phyloP scores from a whole-genome alignment of 2,797 vertebrate species.

The Rhabdomys pumilio region DNA sequence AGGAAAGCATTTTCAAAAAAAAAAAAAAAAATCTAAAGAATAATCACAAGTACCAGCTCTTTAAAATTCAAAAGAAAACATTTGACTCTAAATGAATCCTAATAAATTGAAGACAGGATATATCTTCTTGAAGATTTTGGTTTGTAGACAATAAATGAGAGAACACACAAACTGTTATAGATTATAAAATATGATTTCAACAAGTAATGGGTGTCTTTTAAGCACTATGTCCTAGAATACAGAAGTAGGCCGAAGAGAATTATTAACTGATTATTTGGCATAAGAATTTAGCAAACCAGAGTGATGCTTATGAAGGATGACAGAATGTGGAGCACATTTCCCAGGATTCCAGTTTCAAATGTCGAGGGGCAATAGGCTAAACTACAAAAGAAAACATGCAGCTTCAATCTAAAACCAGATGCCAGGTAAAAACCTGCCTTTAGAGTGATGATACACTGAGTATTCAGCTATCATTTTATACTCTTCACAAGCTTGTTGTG shows the following conservation, averaged over 20 bases:
- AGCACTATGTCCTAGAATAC: not conserved
- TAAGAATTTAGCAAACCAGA: not conserved
- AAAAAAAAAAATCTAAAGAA: not conserved
- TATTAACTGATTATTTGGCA: not conserved
- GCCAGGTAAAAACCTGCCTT: not conserved
- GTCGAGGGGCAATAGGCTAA: accelerated
- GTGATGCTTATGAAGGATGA: not conserved
- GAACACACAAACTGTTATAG: not conserved
- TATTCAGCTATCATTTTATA: not conserved
- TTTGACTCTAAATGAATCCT: not conserved
- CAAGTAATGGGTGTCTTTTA: not conserved
- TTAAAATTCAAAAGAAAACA: slow-evolving; percentile 2
- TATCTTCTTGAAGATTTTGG: not conserved
- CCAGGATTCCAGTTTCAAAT: not conserved
- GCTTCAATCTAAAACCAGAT: not conserved
- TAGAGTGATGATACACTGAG: not conserved
- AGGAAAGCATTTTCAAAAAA: not conserved
- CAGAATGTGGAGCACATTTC: not conserved
- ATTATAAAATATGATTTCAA: not conserved
- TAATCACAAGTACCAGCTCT: slow-evolving; percentile 16
- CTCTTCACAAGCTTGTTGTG: not conserved
- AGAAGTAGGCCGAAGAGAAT: not conserved
- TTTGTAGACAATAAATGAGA: not conserved
- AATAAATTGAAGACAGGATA: slow-evolving; percentile 19
- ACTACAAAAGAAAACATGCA: not conserved